Percentiles rank a stretch among this genome's conserved stretches.
Evolutionary conservation across 2,888 invertebrate species (phyloP).

Genomic region (Pharmacophagus antenor): DNA sequence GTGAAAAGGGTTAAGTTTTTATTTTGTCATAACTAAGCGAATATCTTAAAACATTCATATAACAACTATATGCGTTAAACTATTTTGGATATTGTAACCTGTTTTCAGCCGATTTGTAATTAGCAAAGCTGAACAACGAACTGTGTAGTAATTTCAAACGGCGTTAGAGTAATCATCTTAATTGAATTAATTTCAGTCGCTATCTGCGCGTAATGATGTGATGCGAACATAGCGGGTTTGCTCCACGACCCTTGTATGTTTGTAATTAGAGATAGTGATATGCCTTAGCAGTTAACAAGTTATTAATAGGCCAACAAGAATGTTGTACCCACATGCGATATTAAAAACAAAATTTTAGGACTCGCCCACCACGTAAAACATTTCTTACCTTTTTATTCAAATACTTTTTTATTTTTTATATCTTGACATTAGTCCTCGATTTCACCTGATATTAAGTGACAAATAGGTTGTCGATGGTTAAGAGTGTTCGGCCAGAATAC

Average conservation of each 20-base stretch:
- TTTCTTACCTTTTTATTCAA: too few species aligned
- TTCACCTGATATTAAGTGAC: too few species aligned
- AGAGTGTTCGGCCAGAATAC: too few species aligned
- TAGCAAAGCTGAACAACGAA: conserved; percentile 2
- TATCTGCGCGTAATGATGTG: conserved; percentile 3
- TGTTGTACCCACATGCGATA: neutral
- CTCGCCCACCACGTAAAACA: too few species aligned
- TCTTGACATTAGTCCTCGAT: too few species aligned
- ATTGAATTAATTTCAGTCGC: conserved; percentile 13
- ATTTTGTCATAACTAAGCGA: neutral
- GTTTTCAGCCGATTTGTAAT: conserved; percentile 1
- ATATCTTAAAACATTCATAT: neutral
- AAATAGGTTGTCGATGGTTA: too few species aligned
- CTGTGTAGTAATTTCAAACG: conserved; percentile 4
- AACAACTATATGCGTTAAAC: neutral
- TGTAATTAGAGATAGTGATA: neutral
- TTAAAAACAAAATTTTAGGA: neutral
- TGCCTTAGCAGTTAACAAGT: neutral
- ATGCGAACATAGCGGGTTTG: neutral
- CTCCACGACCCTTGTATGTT: neutral
- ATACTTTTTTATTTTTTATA: too few species aligned
- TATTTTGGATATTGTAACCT: neutral
- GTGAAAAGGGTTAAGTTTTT: too few species aligned
- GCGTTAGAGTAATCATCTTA: conserved; percentile 8
- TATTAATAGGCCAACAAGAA: neutral